phyloP scores from a whole-genome alignment of 2,113 vertebrate genomes.

The Nerophis ophidion region DNA sequence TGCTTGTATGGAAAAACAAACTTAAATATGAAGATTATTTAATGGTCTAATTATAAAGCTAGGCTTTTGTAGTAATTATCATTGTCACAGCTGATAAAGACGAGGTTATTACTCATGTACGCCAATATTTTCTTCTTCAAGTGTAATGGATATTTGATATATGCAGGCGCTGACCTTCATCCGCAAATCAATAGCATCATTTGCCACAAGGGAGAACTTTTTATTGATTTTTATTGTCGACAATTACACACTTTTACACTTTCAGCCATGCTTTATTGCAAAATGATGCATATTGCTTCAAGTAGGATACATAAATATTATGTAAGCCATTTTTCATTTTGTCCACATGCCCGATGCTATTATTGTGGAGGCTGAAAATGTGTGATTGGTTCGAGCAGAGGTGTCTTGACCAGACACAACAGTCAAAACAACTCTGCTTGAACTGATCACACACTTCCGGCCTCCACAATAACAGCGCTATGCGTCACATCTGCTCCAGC shows the following conservation, averaged over 20 bases:
- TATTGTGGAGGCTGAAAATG: too few relatives aligned
- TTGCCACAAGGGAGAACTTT: constrained; percentile 30
- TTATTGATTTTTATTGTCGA: constrained; percentile 20
- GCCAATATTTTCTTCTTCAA: constrained; percentile 22
- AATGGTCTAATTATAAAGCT: too few relatives aligned
- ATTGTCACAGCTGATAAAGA: constrained; percentile 39
- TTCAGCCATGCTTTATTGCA: constrained; percentile 36
- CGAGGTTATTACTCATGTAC: constrained; percentile 27
- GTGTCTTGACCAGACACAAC: too few relatives aligned
- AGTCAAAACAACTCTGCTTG: too few relatives aligned
- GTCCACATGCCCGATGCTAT: too few relatives aligned
- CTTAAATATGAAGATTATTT: not conserved
- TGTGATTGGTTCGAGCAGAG: too few relatives aligned
- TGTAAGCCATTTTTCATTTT: too few relatives aligned
- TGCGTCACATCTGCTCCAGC: too few relatives aligned
- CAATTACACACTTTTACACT: constrained; percentile 27
- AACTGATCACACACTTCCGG: too few relatives aligned
- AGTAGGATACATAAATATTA: too few relatives aligned
- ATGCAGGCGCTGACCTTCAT: constrained; percentile 4
- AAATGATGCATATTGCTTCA: too few relatives aligned
- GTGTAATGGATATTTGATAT: not conserved
- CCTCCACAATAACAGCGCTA: too few relatives aligned
- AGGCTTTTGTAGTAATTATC: constrained; percentile 14
- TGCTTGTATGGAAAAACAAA: not conserved
- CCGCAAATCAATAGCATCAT: constrained; percentile 26